phyloP scores from a whole-genome alignment of 2,797 vertebrate genomes.

The Steatocranus sp. region DNA sequence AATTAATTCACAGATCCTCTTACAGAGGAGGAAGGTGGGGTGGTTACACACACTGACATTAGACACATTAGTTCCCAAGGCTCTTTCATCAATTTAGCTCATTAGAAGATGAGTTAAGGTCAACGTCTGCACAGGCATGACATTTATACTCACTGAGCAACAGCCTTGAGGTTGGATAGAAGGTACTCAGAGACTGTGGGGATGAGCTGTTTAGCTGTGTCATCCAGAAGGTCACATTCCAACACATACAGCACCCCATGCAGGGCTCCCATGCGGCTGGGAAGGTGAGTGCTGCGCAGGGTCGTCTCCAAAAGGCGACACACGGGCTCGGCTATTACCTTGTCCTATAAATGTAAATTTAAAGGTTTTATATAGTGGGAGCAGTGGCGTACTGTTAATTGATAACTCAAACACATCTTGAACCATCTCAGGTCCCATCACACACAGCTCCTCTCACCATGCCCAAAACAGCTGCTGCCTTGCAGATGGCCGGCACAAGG shows the following conservation, averaged over 20 bases:
- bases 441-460: slow-evolving; percentile 82
- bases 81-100: slow-evolving; percentile 1
- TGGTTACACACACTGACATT: not conserved
- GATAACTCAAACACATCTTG: not conserved
- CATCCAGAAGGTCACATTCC: slow-evolving; percentile 95
- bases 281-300: slow-evolving; percentile 91
- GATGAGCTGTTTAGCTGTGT: slow-evolving; percentile 92
- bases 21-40: not conserved
- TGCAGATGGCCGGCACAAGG: slow-evolving; percentile 94
- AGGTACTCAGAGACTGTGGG: slow-evolving; percentile 90
- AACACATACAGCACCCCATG: slow-evolving; percentile 93
- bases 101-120: slow-evolving; percentile 4
- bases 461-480: slow-evolving; percentile 94
- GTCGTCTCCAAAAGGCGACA: slow-evolving; percentile 91
- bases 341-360: slow-evolving; percentile 77
- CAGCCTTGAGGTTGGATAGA: slow-evolving; percentile 86
- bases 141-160: slow-evolving; percentile 84
- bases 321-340: slow-evolving; percentile 90
- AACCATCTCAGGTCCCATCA: rapidly evolving
- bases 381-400: rapidly evolving
- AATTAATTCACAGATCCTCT: not conserved
- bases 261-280: slow-evolving; percentile 91
- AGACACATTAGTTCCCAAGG: not conserved
- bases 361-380: not conserved
- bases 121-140: not conserved